Evolutionary conservation across 2,113 vertebrate genomes (phyloP), one percentile per base, ranked within the genome.

Genomic region (Symphodus melops): DNA sequence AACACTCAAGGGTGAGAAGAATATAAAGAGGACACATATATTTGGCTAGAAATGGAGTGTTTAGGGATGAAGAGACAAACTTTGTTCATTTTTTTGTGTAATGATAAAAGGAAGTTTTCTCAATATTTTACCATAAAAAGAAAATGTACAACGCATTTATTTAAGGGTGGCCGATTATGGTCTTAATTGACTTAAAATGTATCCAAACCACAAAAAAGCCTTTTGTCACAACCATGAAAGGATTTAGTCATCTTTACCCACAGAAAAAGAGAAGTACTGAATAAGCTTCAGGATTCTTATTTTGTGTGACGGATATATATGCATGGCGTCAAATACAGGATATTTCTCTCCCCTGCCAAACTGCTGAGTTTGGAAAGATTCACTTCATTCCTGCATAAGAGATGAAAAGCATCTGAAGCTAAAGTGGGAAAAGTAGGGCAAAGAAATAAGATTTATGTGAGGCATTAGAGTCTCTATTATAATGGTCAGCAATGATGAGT

Each of bases 401-500:
- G 52, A 72, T 74, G 69, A 75, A 65, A 80, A 73, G n/a, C 71
- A 59, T 58, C 11, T 52, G 23, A 56, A 70, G 61, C 67, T 65
- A n/a, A 81, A 73, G 75, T 79, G 60, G 71, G 56, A 54, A 81
- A 86, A 81, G 72, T 79, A 72, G 75, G 69, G 60, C 79, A 84
- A 58, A 82, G 75, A 75, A 74, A 80, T 51, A 36, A 69, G 42
- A 71, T 63, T 75, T 73, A 62, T 56, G 67, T 20, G 17, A 3
- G 51, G 74, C 56, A 61, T 85, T 83, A 83, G 71, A 44, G 65
- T n/a, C 23, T 39, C 58, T 72, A 64, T 79, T 73, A 79, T 62
- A 69, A 85, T 70, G 79, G 66, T 72, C 83, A 82, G 58, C 14
- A 57, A 60, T 71, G 71, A 81, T 64, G 56, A 81, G 49, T 79